Evolutionary conservation across 2,113 vertebrate genomes (phyloP).

Genomic region (Anoura caudifer): DNA sequence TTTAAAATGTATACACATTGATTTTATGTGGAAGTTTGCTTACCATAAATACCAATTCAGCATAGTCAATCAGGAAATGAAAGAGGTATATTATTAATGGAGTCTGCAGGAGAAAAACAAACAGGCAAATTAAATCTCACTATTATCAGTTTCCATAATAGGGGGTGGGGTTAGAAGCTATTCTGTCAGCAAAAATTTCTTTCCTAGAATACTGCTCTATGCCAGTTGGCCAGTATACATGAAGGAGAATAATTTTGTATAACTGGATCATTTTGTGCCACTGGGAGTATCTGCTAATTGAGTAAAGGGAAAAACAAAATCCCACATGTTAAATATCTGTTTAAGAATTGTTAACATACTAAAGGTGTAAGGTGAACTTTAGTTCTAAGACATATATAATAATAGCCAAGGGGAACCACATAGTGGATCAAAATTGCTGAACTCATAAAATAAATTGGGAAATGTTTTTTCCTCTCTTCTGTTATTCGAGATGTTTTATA

Average conservation of each 20-base stretch:
- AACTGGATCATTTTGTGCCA: not conserved
- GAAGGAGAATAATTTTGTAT: not conserved
- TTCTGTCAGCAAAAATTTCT: not conserved
- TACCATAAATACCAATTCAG: constrained; percentile 97
- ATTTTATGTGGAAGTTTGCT: constrained; percentile 74
- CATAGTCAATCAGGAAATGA: constrained; percentile 96
- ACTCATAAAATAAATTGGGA: not conserved
- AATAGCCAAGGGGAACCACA: not conserved
- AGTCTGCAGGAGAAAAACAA: constrained; percentile 84
- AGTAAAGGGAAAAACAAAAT: constrained; percentile 31
- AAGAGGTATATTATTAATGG: constrained; percentile 97
- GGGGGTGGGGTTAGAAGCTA: not conserved
- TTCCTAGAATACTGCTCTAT: not conserved
- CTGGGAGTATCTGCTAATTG: not conserved
- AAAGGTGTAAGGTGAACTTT: not conserved
- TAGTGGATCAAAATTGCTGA: not conserved
- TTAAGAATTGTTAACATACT: not conserved
- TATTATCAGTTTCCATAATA: not conserved
- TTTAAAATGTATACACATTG: not conserved
- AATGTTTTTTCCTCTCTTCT: constrained; percentile 9
- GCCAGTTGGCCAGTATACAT: not conserved
- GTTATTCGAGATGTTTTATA: not conserved
- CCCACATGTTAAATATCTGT: not conserved
- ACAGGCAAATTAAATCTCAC: constrained; percentile 17
- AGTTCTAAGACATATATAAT: not conserved